phyloP scores from a whole-genome alignment of 2,113 vertebrate genomes.

The Pseudorhombus dupliciocellatus region DNA sequence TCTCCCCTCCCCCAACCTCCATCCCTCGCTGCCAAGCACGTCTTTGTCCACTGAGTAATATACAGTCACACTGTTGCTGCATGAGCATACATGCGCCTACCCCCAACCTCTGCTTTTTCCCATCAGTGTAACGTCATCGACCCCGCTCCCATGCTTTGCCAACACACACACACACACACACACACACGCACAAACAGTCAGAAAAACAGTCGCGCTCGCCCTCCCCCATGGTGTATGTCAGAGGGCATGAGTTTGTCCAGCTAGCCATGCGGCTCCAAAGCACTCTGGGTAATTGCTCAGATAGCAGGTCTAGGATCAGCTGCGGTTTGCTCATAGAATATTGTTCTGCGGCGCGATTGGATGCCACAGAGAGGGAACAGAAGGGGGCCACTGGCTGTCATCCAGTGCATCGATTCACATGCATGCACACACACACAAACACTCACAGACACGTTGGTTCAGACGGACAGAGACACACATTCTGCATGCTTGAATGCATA shows the following conservation, averaged over 20 bases:
- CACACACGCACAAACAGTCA: slow-evolving; percentile 42
- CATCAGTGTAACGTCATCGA: slow-evolving; percentile 43
- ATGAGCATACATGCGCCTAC: slow-evolving; percentile 34
- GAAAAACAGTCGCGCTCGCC: slow-evolving; percentile 46
- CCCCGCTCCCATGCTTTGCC: slow-evolving; percentile 3
- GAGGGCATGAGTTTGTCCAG: slow-evolving; percentile 75
- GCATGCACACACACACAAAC: slow-evolving; percentile 47
- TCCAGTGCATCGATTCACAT: slow-evolving; percentile 73
- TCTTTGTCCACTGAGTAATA: slow-evolving; percentile 62
- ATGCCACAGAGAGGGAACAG: slow-evolving; percentile 69
- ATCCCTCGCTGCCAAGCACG: slow-evolving; percentile 29
- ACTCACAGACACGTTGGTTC: slow-evolving; percentile 24
- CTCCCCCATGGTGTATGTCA: slow-evolving; percentile 67
- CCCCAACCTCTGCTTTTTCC: slow-evolving; percentile 40
- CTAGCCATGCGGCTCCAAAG: slow-evolving; percentile 72
- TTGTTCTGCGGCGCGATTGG: slow-evolving; percentile 68
- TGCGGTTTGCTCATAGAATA: slow-evolving; percentile 72
- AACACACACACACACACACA: slow-evolving; percentile 25
- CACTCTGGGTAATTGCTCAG: slow-evolving; percentile 82
- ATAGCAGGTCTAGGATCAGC: slow-evolving; percentile 81
- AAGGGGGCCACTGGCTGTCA: slow-evolving; percentile 77
- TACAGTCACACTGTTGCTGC: slow-evolving; percentile 53
- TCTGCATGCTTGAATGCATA: slow-evolving; percentile 60
- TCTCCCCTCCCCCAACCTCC: slow-evolving; percentile 39
- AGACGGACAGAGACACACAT: slow-evolving; percentile 57